phyloP scores from a whole-genome alignment of 2,888 invertebrate genomes.

The Loripinus fragilis region DNA sequence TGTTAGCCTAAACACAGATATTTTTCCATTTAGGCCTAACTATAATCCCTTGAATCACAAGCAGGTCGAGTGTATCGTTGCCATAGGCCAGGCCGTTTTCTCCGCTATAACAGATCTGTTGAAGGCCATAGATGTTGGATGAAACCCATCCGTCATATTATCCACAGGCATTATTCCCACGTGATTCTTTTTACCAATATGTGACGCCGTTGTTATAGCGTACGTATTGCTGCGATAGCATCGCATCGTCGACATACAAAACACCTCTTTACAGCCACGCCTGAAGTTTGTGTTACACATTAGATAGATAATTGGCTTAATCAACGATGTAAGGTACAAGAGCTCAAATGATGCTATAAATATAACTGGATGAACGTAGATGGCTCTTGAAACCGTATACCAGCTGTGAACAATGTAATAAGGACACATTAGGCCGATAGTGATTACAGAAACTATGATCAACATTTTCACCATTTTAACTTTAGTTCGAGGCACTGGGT shows the following conservation, averaged over 20 bases:
- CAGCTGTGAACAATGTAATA: conserved; percentile 68
- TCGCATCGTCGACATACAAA: conserved; percentile 80
- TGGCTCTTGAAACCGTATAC: conserved; percentile 54
- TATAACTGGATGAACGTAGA: conserved; percentile 49
- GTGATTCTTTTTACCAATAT: conserved; percentile 78
- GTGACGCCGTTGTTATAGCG: conserved; percentile 79
- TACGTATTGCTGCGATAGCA: conserved; percentile 81
- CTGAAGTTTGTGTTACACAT: conserved; percentile 81
- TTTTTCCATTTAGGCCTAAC: too few relatives aligned
- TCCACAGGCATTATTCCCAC: conserved; percentile 74
- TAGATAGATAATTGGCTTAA: conserved; percentile 79
- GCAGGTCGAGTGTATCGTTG: conserved; percentile 1
- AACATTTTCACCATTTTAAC: conserved; percentile 81
- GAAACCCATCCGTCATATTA: conserved; percentile 33
- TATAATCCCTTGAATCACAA: too few relatives aligned
- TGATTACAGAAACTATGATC: conserved; percentile 68
- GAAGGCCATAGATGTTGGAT: conserved; percentile 71
- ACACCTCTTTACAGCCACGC: conserved; percentile 81
- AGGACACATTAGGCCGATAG: conserved; percentile 64
- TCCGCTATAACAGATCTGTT: conserved; percentile 64
- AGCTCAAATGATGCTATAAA: conserved; percentile 67
- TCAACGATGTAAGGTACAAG: conserved; percentile 62
- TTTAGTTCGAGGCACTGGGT: conserved; percentile 79
- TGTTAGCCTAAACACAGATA: too few relatives aligned
- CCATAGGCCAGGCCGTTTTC: conserved; percentile 69